Conservation (phyloP, 2,113 vertebrate genomes). For the Probosciger aterrimus region DNA sequence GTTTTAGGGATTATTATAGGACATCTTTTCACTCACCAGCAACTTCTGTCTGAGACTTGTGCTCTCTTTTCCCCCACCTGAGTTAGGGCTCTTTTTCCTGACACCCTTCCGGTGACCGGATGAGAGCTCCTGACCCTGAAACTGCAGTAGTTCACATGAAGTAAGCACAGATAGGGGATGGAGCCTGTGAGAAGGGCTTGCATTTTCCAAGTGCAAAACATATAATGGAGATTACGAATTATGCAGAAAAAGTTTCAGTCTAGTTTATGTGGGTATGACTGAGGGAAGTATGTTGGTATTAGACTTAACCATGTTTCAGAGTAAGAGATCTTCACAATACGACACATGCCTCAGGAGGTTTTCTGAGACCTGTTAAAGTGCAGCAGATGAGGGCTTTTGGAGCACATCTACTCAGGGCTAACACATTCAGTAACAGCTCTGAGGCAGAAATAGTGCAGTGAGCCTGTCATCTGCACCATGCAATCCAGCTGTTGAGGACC, state of each 20-base stretch:
- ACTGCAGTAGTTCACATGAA: background rate
- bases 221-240: background rate
- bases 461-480: background rate
- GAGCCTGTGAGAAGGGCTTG: background rate
- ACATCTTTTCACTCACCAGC: background rate
- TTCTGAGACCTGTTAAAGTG: background rate
- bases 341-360: background rate
- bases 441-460: background rate
- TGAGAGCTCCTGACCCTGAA: background rate
- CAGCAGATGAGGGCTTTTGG: background rate
- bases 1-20: background rate
- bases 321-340: background rate
- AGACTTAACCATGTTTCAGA: background rate
- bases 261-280: background rate
- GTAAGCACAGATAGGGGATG: accelerated
- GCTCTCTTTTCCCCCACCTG: accelerated
- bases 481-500: too few species aligned
- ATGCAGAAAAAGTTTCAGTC: background rate
- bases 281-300: background rate
- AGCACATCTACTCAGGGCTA: background rate
- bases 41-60: background rate
- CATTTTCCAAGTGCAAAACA: background rate
- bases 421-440: background rate
- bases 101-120: background rate
- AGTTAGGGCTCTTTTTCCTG: background rate